These are phyloP conservation scores for Sebastes dallii DNA, from an alignment of 2,797 vertebrate genomes.

Conservation along the genomic window DNA sequence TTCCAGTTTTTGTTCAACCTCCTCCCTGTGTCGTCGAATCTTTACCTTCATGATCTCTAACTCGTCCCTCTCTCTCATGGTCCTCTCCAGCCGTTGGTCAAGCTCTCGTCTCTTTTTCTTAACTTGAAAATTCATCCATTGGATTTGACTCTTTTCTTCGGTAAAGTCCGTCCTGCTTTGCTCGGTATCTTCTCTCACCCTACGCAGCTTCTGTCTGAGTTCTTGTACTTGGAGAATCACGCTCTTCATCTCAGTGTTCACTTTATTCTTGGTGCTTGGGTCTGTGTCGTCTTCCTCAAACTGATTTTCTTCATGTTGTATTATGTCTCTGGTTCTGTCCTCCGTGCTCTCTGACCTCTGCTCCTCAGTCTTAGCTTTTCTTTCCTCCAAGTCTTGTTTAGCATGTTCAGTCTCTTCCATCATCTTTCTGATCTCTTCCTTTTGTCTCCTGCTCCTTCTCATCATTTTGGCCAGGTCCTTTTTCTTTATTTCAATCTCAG, in stretches of 20 bases:
- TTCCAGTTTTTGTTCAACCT: conserved; percentile 46
- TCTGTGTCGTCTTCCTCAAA: not conserved
- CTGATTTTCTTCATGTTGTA: not conserved
- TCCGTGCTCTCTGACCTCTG: conserved; percentile 32
- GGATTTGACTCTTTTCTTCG: conserved; percentile 53
- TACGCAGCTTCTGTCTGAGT: conserved; percentile 42
- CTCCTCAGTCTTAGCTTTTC: conserved; percentile 19
- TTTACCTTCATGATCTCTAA: conserved; percentile 67
- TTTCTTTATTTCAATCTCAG: conserved; percentile 65
- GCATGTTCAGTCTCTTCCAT: conserved; percentile 41
- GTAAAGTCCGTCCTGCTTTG: conserved; percentile 18
- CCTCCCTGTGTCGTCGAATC: conserved; percentile 51
- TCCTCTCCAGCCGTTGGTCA: conserved; percentile 62
- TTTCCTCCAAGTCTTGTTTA: conserved; percentile 24
- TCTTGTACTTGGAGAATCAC: conserved; percentile 58
- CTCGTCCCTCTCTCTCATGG: conserved; percentile 59
- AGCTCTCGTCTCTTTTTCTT: conserved; percentile 53
- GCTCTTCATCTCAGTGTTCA: conserved; percentile 48
- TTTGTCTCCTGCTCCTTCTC: conserved; percentile 54
- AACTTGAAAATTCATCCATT: conserved; percentile 56
- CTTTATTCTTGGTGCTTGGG: not conserved
- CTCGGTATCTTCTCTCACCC: conserved; percentile 42
- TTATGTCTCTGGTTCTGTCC: not conserved
- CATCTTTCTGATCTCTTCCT: conserved; percentile 36
- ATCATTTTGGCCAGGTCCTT: conserved; percentile 63